Conservation (phyloP, 2,888 invertebrate species). For the Pandemis corylana region DNA sequence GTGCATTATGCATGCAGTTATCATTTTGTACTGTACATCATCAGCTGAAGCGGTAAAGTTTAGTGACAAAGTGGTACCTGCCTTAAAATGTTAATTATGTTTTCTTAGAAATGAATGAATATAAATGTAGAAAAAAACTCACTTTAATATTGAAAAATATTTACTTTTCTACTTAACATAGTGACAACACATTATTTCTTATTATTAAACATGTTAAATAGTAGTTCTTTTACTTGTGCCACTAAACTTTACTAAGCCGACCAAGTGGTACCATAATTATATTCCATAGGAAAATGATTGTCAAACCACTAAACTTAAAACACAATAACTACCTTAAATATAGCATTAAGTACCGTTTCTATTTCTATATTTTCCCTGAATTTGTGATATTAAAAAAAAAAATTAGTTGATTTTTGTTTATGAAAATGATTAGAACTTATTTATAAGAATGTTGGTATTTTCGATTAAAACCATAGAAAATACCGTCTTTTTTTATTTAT, state of each 20-base stretch:
- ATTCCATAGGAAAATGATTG: background rate
- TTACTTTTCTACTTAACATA: background rate
- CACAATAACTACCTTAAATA: background rate
- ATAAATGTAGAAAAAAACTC: too few relatives aligned
- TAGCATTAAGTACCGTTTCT: background rate
- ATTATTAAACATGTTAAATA: slow-evolving; percentile 1
- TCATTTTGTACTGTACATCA: too few relatives aligned
- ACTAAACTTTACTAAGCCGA: background rate
- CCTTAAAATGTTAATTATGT: too few relatives aligned
- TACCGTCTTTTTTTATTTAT: background rate
- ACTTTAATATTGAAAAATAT: too few relatives aligned
- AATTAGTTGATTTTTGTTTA: slow-evolving; percentile 1
- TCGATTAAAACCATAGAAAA: background rate
- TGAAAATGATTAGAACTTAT: background rate
- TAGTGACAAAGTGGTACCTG: too few relatives aligned
- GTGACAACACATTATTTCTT: background rate
- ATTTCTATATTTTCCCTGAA: too few relatives aligned
- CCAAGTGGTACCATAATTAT: too few relatives aligned
- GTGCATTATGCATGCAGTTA: too few relatives aligned
- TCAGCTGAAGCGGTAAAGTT: too few relatives aligned
- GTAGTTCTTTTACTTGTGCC: background rate
- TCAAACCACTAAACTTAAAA: slow-evolving; percentile 3
- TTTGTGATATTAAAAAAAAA: background rate
- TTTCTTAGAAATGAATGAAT: too few relatives aligned
- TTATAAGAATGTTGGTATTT: background rate